A percentile compares a stretch with the other conserved stretches of the same genome.
Conservation (phyloP, 2,888 invertebrate species). For the Cenopis cana region DNA sequence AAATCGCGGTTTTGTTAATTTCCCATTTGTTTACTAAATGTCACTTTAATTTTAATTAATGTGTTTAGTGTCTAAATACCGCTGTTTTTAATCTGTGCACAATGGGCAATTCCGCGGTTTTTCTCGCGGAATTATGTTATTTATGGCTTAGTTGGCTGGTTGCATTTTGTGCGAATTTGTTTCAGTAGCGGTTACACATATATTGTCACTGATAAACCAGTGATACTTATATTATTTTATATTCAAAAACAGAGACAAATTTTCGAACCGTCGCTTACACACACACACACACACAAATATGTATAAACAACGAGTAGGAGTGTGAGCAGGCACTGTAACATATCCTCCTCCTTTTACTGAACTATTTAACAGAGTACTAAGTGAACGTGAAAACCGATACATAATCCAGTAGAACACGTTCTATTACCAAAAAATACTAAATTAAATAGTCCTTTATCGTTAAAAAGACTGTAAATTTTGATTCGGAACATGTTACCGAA, state of each 20-base stretch:
- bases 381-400: no score
- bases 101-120: conserved; percentile 39
- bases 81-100: conserved; percentile 37
- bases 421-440: no score
- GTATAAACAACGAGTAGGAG: no score
- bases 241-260: neutral
- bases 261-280: neutral
- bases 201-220: conserved; percentile 4
- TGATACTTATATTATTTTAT: neutral
- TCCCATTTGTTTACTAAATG: conserved; percentile 43
- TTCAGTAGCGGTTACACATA: conserved; percentile 10
- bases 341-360: no score
- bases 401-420: no score
- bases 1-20: conserved; percentile 52
- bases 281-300: neutral
- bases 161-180: conserved; percentile 15
- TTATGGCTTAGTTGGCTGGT: conserved; percentile 22
- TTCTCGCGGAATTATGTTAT: conserved; percentile 31
- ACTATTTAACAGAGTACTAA: no score
- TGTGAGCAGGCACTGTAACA: no score
- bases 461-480: no score
- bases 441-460: no score
- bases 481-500: neutral
- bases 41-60: conserved; percentile 44
- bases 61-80: conserved; percentile 40